Evolutionary conservation across 2,888 invertebrate species (phyloP).

Genomic region (Uropetala carovei): DNA sequence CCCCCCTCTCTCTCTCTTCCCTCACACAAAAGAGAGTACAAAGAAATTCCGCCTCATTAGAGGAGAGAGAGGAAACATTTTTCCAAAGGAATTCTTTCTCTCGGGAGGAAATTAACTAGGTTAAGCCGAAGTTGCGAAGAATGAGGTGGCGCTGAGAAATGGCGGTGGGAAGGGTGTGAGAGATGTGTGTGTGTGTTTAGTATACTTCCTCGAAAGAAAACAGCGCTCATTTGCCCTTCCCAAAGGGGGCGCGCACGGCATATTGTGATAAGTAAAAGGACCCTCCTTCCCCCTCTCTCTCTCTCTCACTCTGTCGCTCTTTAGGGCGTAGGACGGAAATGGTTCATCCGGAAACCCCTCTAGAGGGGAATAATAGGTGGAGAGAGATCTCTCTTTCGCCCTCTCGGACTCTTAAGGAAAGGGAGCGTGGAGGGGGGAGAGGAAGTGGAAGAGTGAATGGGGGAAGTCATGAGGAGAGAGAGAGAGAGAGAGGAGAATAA

Average conservation of each 20-base stretch:
- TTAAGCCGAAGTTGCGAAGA: not conserved
- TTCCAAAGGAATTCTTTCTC: not conserved
- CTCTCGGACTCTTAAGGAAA: not conserved
- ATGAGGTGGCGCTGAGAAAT: not conserved
- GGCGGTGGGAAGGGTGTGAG: no score
- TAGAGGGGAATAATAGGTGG: not conserved
- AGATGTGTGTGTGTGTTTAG: no score
- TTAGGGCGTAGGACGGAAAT: not conserved
- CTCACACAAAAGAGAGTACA: not conserved
- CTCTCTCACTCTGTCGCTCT: not conserved
- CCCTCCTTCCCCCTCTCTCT: no score
- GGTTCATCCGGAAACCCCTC: not conserved
- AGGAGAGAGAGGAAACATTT: not conserved
- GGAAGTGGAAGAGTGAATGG: not conserved
- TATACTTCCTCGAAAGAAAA: no score
- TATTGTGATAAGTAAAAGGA: not conserved
- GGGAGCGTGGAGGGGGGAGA: not conserved
- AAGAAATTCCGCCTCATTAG: conserved; percentile 36
- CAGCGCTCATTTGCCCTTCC: not conserved
- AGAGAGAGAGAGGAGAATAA: not conserved
- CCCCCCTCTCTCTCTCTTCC: not conserved
- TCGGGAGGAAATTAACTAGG: not conserved
- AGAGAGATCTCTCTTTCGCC: not conserved
- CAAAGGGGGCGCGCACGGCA: not conserved
- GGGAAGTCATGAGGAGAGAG: not conserved